These are phyloP conservation scores for Ptilorrhoa leucosticta DNA, from an alignment of 2,113 vertebrate genomes.

Conservation along the genomic window DNA sequence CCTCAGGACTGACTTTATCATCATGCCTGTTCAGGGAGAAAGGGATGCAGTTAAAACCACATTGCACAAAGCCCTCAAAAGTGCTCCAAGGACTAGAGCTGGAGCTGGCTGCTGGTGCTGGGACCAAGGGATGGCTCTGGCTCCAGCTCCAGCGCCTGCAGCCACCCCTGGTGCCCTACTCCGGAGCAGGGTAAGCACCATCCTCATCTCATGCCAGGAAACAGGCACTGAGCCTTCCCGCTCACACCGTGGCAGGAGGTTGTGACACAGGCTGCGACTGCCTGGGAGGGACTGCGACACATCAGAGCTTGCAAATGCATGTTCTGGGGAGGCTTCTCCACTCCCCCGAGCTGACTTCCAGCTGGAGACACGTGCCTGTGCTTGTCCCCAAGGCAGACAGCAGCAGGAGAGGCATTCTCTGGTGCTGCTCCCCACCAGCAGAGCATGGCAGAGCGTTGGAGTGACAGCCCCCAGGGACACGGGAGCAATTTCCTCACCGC, in stretches of 20 bases:
- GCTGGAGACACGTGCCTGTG: neutral
- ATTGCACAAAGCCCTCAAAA: neutral
- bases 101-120: neutral
- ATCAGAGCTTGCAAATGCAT: neutral
- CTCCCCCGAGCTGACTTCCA: neutral
- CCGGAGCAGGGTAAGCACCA: neutral
- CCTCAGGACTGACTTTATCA: neutral
- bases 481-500: neutral
- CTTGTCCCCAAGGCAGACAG: neutral
- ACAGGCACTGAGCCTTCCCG: neutral
- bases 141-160: neutral
- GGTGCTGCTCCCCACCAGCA: neutral
- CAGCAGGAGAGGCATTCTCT: neutral
- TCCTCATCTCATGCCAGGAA: neutral
- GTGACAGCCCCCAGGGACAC: neutral
- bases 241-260: neutral
- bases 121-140: neutral
- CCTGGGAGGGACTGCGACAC: neutral
- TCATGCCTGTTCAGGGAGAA: neutral
- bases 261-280: neutral
- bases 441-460: neutral
- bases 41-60: neutral
- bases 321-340: neutral
- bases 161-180: neutral
- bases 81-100: neutral